Conservation (phyloP, 2,888 invertebrate genomes). For the Epinotia bilunana region DNA sequence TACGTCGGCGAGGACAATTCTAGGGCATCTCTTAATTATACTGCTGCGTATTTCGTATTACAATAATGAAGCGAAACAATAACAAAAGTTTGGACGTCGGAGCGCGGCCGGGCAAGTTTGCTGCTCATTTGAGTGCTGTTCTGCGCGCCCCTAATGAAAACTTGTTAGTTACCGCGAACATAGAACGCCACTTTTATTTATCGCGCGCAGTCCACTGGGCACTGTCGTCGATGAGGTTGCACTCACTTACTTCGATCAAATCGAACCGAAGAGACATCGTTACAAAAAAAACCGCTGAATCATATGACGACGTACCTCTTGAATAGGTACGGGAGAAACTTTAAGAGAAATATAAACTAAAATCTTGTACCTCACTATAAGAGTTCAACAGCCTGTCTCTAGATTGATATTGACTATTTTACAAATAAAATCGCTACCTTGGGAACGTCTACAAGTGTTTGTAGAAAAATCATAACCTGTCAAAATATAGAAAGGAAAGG, state of each 20-base stretch:
- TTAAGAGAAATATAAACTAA: neutral
- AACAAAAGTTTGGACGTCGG: slow-evolving; percentile 80
- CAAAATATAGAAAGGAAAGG: slow-evolving; percentile 32
- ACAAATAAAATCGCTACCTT: neutral
- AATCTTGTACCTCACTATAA: neutral
- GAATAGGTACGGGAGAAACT: neutral
- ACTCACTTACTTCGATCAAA: slow-evolving; percentile 50
- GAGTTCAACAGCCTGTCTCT: neutral
- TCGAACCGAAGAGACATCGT: neutral
- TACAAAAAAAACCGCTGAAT: neutral
- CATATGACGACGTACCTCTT: neutral
- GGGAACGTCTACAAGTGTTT: neutral
- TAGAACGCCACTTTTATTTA: slow-evolving; percentile 72
- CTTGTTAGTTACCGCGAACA: slow-evolving; percentile 75
- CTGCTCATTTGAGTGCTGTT: slow-evolving; percentile 81
- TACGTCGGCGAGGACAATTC: slow-evolving; percentile 75
- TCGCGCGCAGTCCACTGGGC: slow-evolving; percentile 59
- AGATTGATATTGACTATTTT: neutral
- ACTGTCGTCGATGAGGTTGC: slow-evolving; percentile 57
- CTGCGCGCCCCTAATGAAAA: slow-evolving; percentile 78
- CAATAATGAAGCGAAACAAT: slow-evolving; percentile 84
- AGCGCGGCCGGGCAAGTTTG: slow-evolving; percentile 72
- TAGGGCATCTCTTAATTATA: slow-evolving; percentile 81
- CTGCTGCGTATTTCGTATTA: slow-evolving; percentile 81
- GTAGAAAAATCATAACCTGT: slow-evolving; percentile 7